These are phyloP conservation scores for Rhinichthys osculus DNA, from an alignment of 2,797 vertebrate genomes.

Conservation along the genomic window DNA sequence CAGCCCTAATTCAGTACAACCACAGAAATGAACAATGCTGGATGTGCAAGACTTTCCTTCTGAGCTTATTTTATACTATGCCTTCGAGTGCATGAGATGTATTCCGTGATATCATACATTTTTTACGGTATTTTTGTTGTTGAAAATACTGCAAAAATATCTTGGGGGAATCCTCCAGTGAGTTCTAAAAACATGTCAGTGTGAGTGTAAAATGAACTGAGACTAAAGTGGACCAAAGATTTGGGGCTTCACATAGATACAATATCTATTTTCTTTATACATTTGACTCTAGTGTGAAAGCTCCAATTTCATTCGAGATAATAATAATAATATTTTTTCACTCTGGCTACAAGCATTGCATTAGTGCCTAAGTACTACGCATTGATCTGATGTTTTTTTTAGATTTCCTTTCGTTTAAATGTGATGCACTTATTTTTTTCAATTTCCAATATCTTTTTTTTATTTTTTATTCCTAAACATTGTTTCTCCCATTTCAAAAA, in stretches of 20 bases:
- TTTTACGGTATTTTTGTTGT: constrained; percentile 5
- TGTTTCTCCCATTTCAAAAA: neutral
- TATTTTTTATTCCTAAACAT: neutral
- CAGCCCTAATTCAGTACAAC: neutral
- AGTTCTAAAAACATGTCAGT: neutral
- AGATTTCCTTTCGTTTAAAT: neutral
- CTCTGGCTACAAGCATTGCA: neutral
- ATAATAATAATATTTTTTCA: neutral
- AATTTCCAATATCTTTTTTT: neutral
- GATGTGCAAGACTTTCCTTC: neutral
- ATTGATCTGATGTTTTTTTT: neutral
- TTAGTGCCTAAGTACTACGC: neutral
- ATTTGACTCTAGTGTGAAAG: neutral
- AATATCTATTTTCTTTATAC: neutral
- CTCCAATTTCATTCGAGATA: neutral
- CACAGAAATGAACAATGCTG: neutral
- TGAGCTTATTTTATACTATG: neutral
- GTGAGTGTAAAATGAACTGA: constrained; percentile 5
- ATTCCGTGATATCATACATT: neutral
- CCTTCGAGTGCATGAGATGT: neutral
- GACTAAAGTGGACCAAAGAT: neutral
- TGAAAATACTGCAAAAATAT: constrained; percentile 7
- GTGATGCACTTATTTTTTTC: neutral
- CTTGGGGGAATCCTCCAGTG: neutral
- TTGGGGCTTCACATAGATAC: neutral